A percentile compares a stretch with the other conserved stretches of the same genome.
Evolutionary conservation across 1,140 invertebrate genomes (phyloP).

Genomic region (Bombus terrestris): DNA sequence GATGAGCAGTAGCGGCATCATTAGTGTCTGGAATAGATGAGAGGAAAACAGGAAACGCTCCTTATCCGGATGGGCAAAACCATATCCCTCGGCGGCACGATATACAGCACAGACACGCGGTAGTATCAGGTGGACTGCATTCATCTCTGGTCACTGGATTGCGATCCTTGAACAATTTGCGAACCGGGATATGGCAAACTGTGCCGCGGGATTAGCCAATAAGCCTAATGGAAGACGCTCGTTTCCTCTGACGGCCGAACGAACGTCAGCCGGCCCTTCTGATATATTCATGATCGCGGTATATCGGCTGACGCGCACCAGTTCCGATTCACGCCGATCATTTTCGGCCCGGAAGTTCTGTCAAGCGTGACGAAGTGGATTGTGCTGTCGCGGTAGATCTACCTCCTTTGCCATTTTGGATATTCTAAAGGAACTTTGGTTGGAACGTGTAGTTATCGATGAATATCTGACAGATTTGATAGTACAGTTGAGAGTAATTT

Average conservation of each 20-base stretch:
- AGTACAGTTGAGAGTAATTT: background rate
- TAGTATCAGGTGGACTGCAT: constrained; percentile 67
- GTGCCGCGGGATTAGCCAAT: constrained; percentile 58
- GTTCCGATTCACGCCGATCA: background rate
- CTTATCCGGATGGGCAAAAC: constrained; percentile 54
- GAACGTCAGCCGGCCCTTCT: constrained; percentile 29
- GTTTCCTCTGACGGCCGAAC: constrained; percentile 48
- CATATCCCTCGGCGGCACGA: constrained; percentile 38
- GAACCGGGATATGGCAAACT: constrained; percentile 46
- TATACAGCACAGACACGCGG: constrained; percentile 13
- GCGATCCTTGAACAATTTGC: constrained; percentile 60
- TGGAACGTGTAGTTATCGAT: background rate
- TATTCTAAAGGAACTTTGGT: background rate
- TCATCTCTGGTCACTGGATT: constrained; percentile 52
- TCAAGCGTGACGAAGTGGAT: background rate
- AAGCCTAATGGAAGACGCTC: constrained; percentile 68
- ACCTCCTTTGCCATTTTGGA: background rate
- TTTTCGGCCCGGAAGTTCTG: constrained; percentile 19
- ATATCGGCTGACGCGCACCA: constrained; percentile 22
- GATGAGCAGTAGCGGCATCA: constrained; percentile 42
- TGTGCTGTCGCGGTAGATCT: background rate
- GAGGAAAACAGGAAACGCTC: constrained; percentile 70
- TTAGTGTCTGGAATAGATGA: constrained; percentile 68
- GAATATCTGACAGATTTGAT: background rate
- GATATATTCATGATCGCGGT: constrained; percentile 48